Evolutionary conservation across 2,113 vertebrate genomes (phyloP), one percentile per base, ranked within the genome.

Genomic region (Xerus inauris): DNA sequence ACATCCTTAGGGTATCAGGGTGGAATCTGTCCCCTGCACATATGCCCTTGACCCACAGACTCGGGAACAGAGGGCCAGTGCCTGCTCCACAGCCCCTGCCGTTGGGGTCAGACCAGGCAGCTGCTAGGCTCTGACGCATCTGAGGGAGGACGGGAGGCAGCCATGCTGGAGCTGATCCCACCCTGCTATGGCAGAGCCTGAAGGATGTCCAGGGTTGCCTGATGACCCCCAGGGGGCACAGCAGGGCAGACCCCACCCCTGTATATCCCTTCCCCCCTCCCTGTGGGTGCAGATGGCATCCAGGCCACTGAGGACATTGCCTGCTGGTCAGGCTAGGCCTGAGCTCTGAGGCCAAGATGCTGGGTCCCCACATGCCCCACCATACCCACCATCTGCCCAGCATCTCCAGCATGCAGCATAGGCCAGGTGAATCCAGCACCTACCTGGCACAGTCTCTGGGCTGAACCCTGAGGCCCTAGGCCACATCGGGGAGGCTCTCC

Each of bases 11-110:
- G 67, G 28, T 49, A 0, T 38, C 62, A 9, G 47, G 40, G 35
- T 35, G 54, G 35, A 30, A 9, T 71, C n/a, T 47, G 67, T 49
- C 57, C 59, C 42, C 73, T 30, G 19, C 12, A 9, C 26, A 32
- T 51, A n/a, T 1, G 17, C 19, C 17, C 85, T 6, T 54, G 1
- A 3, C 0, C 0, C 4, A 22, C 12, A 35, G 38, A 8, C 22
- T 0, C 26, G 26, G 81, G 35, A 73, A 4, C 5, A 6, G 28
- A 17, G 26, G 79, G 45, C 17, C 83, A 65, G 64, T 45, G 38
- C 19, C 12, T 42, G 59, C 20, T 11, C 57, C 40, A 2, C 0
- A 6, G 5, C 5, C 5, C 54, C 45, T 65, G 35, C 65, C 28
- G 0, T 5, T 40, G 3, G 7, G 19, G 24, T 0, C 42, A 26